Conservation (phyloP, 2,797 vertebrate genomes). For the Neosalanx taihuensis region DNA sequence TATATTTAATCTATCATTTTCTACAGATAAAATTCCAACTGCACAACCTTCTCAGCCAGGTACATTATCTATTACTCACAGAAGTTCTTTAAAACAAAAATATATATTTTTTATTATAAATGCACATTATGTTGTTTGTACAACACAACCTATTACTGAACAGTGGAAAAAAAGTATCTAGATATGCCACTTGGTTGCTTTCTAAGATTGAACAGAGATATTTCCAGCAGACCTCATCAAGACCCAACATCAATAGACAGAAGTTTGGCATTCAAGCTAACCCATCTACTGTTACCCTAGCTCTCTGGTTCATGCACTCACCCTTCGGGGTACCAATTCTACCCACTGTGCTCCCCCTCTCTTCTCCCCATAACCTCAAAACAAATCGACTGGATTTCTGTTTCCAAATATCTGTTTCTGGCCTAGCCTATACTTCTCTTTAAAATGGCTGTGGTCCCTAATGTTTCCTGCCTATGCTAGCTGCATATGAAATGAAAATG, state of each 20-base stretch:
- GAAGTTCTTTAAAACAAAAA: neutral
- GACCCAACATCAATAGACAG: constrained; percentile 12
- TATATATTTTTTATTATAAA: neutral
- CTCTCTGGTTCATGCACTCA: constrained; percentile 24
- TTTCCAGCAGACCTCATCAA: constrained; percentile 5
- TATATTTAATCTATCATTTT: too few species aligned
- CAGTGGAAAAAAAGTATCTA: neutral
- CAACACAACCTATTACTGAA: neutral
- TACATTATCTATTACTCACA: too few species aligned
- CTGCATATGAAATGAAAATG: constrained; percentile 54
- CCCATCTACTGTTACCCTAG: constrained; percentile 1
- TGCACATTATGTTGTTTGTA: neutral
- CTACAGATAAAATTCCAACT: too few species aligned
- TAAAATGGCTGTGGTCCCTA: constrained; percentile 38
- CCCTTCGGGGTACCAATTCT: constrained; percentile 4
- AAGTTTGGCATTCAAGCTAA: constrained; percentile 13
- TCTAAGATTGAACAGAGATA: neutral
- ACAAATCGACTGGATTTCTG: constrained; percentile 24
- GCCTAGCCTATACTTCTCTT: constrained; percentile 45
- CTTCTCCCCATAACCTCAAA: constrained; percentile 16
- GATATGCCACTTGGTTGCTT: neutral
- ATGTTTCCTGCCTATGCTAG: constrained; percentile 47
- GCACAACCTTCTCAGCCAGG: too few species aligned
- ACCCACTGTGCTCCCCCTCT: constrained; percentile 7
- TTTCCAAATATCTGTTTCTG: constrained; percentile 38